Evolutionary conservation across 2,888 invertebrate genomes (phyloP), one percentile per base, ranked within the genome.

Genomic region (Siphlonurus alternatus): DNA sequence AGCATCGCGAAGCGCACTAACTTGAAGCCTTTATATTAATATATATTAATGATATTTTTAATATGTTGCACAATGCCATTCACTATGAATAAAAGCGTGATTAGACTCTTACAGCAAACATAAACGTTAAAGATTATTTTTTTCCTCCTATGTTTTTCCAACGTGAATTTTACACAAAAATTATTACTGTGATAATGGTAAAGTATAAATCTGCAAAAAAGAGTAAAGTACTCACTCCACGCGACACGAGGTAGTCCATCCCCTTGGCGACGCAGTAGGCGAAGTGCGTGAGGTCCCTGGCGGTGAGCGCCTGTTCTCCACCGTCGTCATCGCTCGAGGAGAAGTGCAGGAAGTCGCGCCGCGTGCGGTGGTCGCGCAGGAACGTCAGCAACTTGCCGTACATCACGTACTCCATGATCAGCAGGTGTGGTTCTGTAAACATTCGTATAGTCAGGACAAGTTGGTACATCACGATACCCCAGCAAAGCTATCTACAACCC

Each of bases 321-420:
- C 56, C 56, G 65, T 83, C 81, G 66, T 77, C 77, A 67, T 85
- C 84, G 22, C 56, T 56, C 7, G 56, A 56, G 2, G 70, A 69
- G 74, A 84, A 85, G 67, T 85, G 80, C 74, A 83, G 79, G 70
- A 79, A 80, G 69, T 78, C 78, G 67, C 78, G 76, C 66, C 78
- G 72, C 24, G 77, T 79, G 70, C 79, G 79, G 74, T 76, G 83
- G 74, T 80, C 89, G 56, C 90, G 80, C 66, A 91, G 78, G 72
- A 88, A 86, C 1, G 88, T 85, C 68, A 89, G 76, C 67, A 91
- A 76, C 72, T 90, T 88, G 53, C 91, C 91, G 70, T 88, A 85
- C 84, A 88, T 88, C 66, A 89, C 89, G 73, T 88, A 91, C 75
- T 91, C 91, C 86, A 91, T 86, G 70, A 91, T 86, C 59, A 91